These are phyloP conservation scores for Apocrypta bakeri DNA, from an alignment of 1,140 invertebrate species.

Conservation along the genomic window DNA sequence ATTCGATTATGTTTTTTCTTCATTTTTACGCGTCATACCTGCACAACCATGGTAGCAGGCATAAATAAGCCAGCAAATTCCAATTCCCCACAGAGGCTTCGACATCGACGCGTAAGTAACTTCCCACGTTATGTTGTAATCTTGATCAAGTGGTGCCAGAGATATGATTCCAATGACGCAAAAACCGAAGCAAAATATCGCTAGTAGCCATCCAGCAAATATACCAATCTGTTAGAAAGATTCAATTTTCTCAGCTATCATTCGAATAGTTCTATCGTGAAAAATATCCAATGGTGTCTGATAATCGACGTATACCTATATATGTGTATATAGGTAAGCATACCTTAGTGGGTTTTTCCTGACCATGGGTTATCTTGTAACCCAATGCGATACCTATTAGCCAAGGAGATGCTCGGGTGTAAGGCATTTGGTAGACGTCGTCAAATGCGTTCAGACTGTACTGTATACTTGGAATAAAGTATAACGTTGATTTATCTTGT, in stretches of 20 bases:
- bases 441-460: background rate
- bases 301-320: background rate
- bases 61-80: slow-evolving; percentile 15
- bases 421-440: background rate
- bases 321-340: background rate
- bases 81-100: slow-evolving; percentile 1
- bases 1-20: too few species aligned
- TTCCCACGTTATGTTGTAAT: background rate
- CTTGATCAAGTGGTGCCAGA: background rate
- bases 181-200: background rate
- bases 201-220: background rate
- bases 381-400: slow-evolving; percentile 54
- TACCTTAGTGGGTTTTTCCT: slow-evolving; percentile 41
- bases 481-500: background rate
- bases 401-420: slow-evolving; percentile 48
- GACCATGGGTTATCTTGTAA: slow-evolving; percentile 39
- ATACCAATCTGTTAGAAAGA: background rate
- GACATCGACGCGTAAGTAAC: background rate
- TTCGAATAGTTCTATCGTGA: too few species aligned
- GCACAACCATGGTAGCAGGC: background rate
- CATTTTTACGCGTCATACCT: too few species aligned
- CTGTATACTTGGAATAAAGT: background rate
- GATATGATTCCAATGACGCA: background rate
- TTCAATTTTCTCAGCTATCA: background rate
- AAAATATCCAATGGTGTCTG: too few species aligned